A percentile compares a stretch with the other conserved stretches of the same genome.
Conservation (phyloP, 2,888 invertebrate genomes). For the Andrena praecox region DNA sequence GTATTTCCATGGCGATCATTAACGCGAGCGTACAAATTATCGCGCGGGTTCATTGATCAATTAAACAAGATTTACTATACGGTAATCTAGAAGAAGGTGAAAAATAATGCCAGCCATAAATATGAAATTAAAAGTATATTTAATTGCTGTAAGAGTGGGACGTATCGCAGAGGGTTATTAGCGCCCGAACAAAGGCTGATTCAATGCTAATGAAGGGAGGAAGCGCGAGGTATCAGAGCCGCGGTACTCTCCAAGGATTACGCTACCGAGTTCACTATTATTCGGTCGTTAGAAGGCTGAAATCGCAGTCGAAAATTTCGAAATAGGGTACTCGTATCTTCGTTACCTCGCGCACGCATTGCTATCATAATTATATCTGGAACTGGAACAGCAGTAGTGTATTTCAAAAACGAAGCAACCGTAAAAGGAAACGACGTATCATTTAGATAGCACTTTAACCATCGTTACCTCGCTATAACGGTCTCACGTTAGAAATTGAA, state of each 20-base stretch:
- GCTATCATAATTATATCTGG: neutral
- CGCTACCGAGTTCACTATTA: neutral
- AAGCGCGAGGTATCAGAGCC: neutral
- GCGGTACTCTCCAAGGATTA: neutral
- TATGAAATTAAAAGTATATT: neutral
- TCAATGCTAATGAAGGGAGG: conserved; percentile 34
- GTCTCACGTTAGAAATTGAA: too few species aligned
- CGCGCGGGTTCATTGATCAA: conserved; percentile 6
- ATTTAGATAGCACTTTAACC: too few species aligned
- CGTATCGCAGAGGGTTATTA: conserved; percentile 9
- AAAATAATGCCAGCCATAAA: neutral
- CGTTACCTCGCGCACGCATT: neutral
- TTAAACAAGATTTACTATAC: neutral
- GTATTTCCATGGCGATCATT: conserved; percentile 11
- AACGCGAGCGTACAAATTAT: neutral
- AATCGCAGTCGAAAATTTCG: neutral
- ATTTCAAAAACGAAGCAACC: neutral
- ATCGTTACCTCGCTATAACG: too few species aligned
- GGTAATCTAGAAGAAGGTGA: neutral
- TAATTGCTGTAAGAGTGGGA: neutral
- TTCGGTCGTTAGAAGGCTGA: neutral
- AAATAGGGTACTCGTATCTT: neutral
- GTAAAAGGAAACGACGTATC: neutral
- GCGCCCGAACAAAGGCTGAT: neutral
- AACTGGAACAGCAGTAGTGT: neutral